Evolutionary conservation across 2,113 vertebrate species (phyloP).

Genomic region (Pelvicachromis taeniatus): DNA sequence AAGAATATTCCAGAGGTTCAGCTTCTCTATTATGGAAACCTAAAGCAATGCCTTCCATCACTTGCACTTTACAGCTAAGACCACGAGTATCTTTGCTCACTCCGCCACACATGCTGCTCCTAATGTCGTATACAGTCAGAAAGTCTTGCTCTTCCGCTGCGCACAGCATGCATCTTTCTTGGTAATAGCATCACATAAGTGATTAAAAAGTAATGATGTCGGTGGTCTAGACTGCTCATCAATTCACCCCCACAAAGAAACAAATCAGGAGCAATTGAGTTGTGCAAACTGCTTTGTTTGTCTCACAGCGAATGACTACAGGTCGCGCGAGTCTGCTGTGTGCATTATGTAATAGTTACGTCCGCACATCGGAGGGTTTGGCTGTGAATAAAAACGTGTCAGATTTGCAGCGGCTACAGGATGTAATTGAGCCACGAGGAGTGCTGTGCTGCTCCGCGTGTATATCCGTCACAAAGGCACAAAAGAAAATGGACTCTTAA

Average conservation of each 20-base stretch:
- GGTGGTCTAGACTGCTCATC: constrained; percentile 25
- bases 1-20: neutral
- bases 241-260: constrained; percentile 19
- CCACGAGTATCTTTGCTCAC: neutral
- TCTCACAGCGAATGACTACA: neutral
- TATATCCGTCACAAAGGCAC: neutral
- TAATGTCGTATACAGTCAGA: neutral
- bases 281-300: constrained; percentile 34
- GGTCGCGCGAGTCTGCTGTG: neutral
- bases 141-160: neutral
- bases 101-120: neutral
- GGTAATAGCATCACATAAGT: constrained; percentile 39
- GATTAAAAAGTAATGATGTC: constrained; percentile 57
- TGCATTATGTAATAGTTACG: constrained; percentile 15
- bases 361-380: neutral
- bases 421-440: constrained; percentile 14
- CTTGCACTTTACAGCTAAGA: neutral
- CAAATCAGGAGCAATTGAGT: constrained; percentile 23
- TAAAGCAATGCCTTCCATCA: neutral
- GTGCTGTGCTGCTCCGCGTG: neutral
- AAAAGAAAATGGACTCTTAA: neutral
- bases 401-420: constrained; percentile 15
- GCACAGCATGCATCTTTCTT: constrained; percentile 26
- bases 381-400: constrained; percentile 17
- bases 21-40: neutral